Percentiles rank a stretch among this genome's conserved stretches.
Conservation (phyloP, 2,113 vertebrate genomes). For the Grallaria varia region DNA sequence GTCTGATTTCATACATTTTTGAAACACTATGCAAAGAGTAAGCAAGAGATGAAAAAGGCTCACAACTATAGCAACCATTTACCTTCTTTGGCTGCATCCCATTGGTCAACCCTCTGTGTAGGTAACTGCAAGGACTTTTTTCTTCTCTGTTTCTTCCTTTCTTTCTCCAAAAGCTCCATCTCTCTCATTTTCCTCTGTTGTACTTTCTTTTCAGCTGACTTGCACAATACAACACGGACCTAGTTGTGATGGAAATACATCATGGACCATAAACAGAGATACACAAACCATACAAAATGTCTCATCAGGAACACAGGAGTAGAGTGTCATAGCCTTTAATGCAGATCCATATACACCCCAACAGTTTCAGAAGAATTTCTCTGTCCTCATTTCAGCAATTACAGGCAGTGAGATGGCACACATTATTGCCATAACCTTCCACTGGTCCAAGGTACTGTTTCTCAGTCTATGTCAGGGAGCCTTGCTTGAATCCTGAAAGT, state of each 20-base stretch:
- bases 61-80: not conserved
- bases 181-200: slow-evolving; percentile 30
- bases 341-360: not conserved
- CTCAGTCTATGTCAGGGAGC: not conserved
- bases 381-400: not conserved
- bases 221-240: slow-evolving; percentile 57
- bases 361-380: not conserved
- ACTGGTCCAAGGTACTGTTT: not conserved
- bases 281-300: not conserved
- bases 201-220: slow-evolving; percentile 69
- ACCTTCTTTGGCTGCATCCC: not conserved
- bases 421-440: not conserved
- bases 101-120: not conserved
- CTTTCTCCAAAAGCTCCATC: not conserved
- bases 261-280: not conserved
- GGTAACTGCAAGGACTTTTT: not conserved
- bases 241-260: slow-evolving; percentile 1
- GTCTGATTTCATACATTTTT: not conserved
- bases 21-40: not conserved
- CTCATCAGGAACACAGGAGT: not conserved
- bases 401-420: not conserved
- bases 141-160: not conserved
- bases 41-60: not conserved
- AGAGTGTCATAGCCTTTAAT: not conserved
- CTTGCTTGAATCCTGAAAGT: not conserved